phyloP scores from a whole-genome alignment of 37 sponge, comb jelly and placozoan genomes.

The Ephydatia muelleri region DNA sequence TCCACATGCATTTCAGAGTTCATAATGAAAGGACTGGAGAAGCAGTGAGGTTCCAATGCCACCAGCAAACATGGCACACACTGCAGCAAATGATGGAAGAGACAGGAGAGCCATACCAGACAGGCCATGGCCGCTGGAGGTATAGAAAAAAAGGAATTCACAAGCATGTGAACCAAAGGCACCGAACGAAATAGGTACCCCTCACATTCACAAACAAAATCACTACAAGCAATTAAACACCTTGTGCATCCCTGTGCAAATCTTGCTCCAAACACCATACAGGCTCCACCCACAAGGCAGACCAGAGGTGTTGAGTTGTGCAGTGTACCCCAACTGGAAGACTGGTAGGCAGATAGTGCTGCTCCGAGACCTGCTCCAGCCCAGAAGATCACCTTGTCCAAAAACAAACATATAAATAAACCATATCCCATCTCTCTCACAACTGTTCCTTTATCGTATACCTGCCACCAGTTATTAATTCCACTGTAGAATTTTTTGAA shows the following conservation, averaged over 20 bases:
- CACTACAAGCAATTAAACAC: not conserved
- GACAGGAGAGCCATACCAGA: conserved; percentile 60
- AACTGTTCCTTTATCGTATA: not conserved
- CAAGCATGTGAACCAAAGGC: not conserved
- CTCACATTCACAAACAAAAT: not conserved
- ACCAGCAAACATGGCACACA: conserved; percentile 71
- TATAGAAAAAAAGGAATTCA: not conserved
- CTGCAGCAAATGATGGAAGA: conserved; percentile 28
- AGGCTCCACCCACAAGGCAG: conserved; percentile 54
- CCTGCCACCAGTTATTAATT: conserved; percentile 62
- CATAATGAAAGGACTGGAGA: not conserved
- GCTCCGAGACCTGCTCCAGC: conserved; percentile 35
- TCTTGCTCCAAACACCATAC: conserved; percentile 63
- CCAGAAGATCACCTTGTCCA: conserved; percentile 56
- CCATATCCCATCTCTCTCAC: not conserved
- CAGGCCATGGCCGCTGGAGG: conserved; percentile 37
- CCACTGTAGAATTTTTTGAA: conserved; percentile 26
- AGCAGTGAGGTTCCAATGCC: conserved; percentile 19
- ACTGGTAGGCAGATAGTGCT: conserved; percentile 46
- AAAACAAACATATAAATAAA: not conserved
- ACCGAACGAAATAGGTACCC: not conserved
- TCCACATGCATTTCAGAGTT: not conserved
- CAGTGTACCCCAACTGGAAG: conserved; percentile 36
- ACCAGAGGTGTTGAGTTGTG: not conserved
- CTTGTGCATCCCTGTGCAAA: conserved; percentile 73